Conservation (phyloP, 2,113 vertebrate genomes). For the Hemiscyllium ocellatum region DNA sequence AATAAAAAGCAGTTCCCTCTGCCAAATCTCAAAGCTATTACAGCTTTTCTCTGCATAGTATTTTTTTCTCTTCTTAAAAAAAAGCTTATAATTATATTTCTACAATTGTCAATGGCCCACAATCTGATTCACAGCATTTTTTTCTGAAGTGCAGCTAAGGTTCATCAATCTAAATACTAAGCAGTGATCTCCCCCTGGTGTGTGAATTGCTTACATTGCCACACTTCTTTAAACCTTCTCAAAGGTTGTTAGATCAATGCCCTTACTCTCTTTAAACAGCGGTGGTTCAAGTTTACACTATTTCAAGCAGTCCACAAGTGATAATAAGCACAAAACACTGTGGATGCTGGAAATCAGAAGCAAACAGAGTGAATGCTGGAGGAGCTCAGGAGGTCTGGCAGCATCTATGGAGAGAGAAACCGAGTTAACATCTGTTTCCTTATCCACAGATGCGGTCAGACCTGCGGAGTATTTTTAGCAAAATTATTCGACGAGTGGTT, state of each 20-base stretch:
- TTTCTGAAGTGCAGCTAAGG: not conserved
- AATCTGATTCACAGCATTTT: not conserved
- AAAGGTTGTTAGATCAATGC: not conserved
- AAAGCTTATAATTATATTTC: not conserved
- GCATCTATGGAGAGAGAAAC: too few relatives aligned
- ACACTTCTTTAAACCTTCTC: not conserved
- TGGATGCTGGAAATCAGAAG: too few relatives aligned
- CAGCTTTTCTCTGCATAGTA: not conserved
- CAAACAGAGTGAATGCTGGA: too few relatives aligned
- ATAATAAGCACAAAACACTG: too few relatives aligned
- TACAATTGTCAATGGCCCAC: not conserved
- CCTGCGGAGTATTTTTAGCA: too few relatives aligned
- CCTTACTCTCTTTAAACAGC: not conserved
- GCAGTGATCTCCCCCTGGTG: not conserved
- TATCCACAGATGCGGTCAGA: too few relatives aligned
- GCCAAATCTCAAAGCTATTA: not conserved
- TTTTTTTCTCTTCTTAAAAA: not conserved
- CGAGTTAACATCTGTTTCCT: too few relatives aligned
- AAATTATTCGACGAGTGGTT: not conserved
- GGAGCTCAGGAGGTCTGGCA: too few relatives aligned
- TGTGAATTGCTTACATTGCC: not conserved
- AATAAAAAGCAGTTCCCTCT: constrained; percentile 7
- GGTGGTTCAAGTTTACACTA: not conserved
- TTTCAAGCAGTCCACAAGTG: not conserved
- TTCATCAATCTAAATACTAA: not conserved